phyloP scores from a whole-genome alignment of 2,797 vertebrate species.

The Leptatherina wallacei region DNA sequence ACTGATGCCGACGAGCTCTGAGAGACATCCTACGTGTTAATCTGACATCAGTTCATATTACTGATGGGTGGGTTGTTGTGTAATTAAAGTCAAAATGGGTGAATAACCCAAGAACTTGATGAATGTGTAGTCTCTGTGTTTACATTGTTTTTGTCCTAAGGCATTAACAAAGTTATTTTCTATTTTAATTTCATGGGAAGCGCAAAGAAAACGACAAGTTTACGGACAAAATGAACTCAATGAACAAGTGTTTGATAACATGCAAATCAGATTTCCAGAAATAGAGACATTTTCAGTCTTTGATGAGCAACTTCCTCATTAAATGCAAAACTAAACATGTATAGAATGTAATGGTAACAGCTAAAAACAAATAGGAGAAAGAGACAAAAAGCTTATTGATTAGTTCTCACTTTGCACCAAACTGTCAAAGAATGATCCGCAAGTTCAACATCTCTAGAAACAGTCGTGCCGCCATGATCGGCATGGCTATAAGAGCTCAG shows the following conservation, averaged over 20 bases:
- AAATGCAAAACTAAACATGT: too few species aligned
- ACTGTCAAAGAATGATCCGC: too few species aligned
- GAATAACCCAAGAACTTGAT: neutral
- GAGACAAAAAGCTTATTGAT: too few species aligned
- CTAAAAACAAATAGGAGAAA: neutral
- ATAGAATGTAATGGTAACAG: neutral
- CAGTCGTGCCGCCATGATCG: too few species aligned
- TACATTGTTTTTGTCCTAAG: neutral
- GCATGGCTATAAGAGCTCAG: too few species aligned
- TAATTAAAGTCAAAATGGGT: slow-evolving; percentile 2
- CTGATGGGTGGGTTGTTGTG: neutral
- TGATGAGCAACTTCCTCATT: too few species aligned
- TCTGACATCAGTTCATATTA: neutral
- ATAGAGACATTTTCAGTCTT: too few species aligned
- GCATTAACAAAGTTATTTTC: neutral
- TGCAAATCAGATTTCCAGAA: too few species aligned
- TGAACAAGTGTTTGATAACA: too few species aligned
- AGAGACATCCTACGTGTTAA: slow-evolving; percentile 6
- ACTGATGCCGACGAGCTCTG: slow-evolving; percentile 7
- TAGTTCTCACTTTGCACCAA: too few species aligned
- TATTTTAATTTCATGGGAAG: neutral
- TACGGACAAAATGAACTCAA: too few species aligned
- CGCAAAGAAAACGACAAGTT: neutral
- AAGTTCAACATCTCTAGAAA: neutral
- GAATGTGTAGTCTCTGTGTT: neutral